Conservation (phyloP, 2,888 invertebrate genomes). For the Sthenelais limicola region DNA sequence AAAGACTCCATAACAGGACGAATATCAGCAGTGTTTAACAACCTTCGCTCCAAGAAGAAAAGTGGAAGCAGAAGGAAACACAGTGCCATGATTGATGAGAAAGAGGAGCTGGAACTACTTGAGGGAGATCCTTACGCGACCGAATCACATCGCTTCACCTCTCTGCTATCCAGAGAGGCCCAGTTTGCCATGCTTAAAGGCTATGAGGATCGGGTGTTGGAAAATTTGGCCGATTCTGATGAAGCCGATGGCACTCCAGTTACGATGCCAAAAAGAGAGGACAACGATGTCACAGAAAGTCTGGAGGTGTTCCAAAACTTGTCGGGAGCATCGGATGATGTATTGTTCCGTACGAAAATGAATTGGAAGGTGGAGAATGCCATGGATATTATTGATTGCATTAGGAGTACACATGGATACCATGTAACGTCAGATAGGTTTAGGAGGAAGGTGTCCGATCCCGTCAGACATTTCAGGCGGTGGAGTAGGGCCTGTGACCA, state of each 20-base stretch:
- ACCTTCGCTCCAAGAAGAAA: no score
- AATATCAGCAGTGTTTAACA: no score
- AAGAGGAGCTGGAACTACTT: constrained; percentile 19
- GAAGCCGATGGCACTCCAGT: neutral
- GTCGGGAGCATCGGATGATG: neutral
- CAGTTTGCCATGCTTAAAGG: constrained; percentile 22
- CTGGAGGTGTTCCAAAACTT: constrained; percentile 2
- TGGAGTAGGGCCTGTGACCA: constrained; percentile 21
- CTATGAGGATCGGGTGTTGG: constrained; percentile 12
- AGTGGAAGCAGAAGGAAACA: no score
- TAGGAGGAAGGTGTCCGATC: constrained; percentile 15
- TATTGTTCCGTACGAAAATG: constrained; percentile 1
- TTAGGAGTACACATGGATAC: neutral
- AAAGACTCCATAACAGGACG: no score
- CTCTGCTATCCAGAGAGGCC: neutral
- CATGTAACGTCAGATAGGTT: constrained; percentile 19
- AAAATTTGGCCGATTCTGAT: neutral
- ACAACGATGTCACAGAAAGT: neutral
- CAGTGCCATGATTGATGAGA: constrained; percentile 13
- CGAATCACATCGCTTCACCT: neutral
- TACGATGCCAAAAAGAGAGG: neutral
- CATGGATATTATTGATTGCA: constrained; percentile 27
- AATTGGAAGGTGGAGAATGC: constrained; percentile 32
- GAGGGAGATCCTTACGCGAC: constrained; percentile 2
- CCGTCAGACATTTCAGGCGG: constrained; percentile 12